Evolutionary conservation across 2,888 invertebrate genomes (phyloP).

Genomic region (Callimorpha dominula): DNA sequence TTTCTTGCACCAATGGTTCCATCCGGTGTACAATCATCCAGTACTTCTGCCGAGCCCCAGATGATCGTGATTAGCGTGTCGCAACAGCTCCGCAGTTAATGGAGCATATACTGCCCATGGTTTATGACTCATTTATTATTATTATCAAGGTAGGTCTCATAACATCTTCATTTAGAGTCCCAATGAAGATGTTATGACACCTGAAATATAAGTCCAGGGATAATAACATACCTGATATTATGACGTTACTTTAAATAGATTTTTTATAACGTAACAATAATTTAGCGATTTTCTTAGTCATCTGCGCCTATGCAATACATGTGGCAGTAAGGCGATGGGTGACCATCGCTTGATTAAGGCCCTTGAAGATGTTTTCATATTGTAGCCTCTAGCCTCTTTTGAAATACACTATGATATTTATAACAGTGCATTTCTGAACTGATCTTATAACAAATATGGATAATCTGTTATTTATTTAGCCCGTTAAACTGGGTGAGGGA

Average conservation of each 20-base stretch:
- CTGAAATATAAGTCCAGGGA: not conserved
- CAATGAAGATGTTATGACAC: too few species aligned
- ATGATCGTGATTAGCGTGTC: constrained; percentile 67
- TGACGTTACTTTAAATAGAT: not conserved
- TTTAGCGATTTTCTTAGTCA: too few species aligned
- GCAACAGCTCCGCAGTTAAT: constrained; percentile 73
- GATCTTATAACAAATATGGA: too few species aligned
- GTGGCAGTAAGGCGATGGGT: too few species aligned
- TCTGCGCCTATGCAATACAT: too few species aligned
- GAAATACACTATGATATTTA: too few species aligned
- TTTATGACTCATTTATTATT: constrained; percentile 36
- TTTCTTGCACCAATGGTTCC: constrained; percentile 7
- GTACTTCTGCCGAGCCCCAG: constrained; percentile 59
- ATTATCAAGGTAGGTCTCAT: constrained; percentile 24
- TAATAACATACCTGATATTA: not conserved
- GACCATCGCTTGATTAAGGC: too few species aligned
- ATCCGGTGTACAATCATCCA: constrained; percentile 27
- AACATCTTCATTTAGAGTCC: constrained; percentile 8
- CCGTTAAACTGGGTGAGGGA: too few species aligned
- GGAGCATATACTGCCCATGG: constrained; percentile 62
- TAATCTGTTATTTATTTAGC: too few species aligned
- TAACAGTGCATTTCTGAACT: too few species aligned
- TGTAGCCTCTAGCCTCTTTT: too few species aligned
- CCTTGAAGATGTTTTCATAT: too few species aligned
- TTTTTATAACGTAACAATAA: not conserved